A percentile compares a stretch with the other conserved stretches of the same genome.
phyloP scores from a whole-genome alignment of 2,797 vertebrate species.

The Eleutherodactylus coqui region DNA sequence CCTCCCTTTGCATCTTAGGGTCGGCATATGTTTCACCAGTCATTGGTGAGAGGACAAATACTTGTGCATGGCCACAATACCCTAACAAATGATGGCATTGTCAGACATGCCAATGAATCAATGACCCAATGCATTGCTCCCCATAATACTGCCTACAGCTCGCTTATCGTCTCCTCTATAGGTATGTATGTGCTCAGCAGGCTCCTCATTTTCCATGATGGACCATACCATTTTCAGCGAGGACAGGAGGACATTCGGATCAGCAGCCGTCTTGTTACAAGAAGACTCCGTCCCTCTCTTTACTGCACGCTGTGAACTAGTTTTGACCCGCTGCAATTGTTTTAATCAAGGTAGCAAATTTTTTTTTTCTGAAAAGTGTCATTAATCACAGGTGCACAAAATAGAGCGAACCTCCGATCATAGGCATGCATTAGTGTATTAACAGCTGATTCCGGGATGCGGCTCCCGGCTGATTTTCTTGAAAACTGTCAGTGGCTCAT shows the following conservation, averaged over 20 bases:
- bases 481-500: slow-evolving; percentile 74
- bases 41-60: no score
- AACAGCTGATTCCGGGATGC: slow-evolving; percentile 52
- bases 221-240: neutral
- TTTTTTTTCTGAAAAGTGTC: slow-evolving; percentile 36
- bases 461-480: slow-evolving; percentile 65
- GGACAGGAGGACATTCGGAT: neutral
- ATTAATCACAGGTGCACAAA: slow-evolving; percentile 30
- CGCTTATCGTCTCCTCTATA: neutral
- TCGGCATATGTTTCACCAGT: no score
- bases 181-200: no score
- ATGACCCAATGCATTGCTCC: neutral
- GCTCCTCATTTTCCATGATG: neutral
- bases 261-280: neutral
- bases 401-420: slow-evolving; percentile 21
- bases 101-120: neutral
- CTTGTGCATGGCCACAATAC: neutral
- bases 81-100: neutral
- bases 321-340: neutral
- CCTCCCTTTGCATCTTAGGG: no score
- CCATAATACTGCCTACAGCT: no score
- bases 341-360: slow-evolving; percentile 29
- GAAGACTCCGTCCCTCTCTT: neutral
- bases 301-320: neutral
- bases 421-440: slow-evolving; percentile 44